Evolutionary conservation across 2,888 invertebrate genomes (phyloP), one percentile per base, ranked within the genome.

Genomic region (Synergus laeviventris): DNA sequence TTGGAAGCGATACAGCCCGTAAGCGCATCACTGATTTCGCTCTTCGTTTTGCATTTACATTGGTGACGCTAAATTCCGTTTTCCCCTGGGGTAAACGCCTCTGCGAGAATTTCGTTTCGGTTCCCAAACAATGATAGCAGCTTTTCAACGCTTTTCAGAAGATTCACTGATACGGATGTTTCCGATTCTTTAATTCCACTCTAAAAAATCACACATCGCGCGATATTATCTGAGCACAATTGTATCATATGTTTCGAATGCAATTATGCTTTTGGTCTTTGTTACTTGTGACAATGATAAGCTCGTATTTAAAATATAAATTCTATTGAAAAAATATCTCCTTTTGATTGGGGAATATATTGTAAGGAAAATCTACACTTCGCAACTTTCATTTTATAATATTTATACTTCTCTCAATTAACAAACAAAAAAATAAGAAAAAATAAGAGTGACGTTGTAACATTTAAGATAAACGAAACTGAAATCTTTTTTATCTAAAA

Each of bases 71-170:
- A 66, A 66, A 66, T 66, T 66, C 66, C 66, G 45, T 24, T 66
- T 66, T 45, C 66, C 66, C 66, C 66, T 45, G 66, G 66, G 66
- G 45, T 66, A 66, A 66, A 45, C 18, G 66, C 66, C 45, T 66
- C 45, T 66, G 66, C 66, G 66, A 45, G 66, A 66, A 66, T 66
- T 66, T 66, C 66, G 66, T 66, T 66, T 66, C 66, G 66, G 42
- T 66, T 66, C 66, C 66, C 45, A 66, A 66, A 66, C 66, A 66
- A 66, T 66, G 66, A 66, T 66, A 66, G 66, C 66, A 66, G 66
- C 66, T 66, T 66, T 66, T 66, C 66, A 66, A 66, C 66, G 66
- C 66, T 66, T 66, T 66, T 66, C 66, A 66, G 66, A 66, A 45
- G 66, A 66, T 66, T 66, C 66, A 66, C 45, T 66, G 66, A 66